Base-by-base conservation (phyloP, 2,113 vertebrate species). In the Phasianus colchicus region DNA sequence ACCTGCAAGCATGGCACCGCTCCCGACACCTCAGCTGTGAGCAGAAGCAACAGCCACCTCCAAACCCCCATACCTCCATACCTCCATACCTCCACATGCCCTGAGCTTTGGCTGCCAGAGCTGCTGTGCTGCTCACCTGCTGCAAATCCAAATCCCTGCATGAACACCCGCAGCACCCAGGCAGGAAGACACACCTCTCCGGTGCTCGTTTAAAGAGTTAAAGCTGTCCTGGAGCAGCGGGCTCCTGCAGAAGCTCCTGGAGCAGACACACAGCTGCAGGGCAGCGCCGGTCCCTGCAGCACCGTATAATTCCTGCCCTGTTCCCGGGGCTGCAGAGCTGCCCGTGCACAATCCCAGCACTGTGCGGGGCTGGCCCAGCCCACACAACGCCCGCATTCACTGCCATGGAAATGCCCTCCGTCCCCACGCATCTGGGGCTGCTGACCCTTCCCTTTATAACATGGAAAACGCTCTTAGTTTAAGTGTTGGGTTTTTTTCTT, bases 241-340 rank as follows among this genome's bases (percentile, higher is more conserved):
- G 93, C 93, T 96, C 93, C 86, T 36, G 45, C 74, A 34, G 90
- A 90, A 77, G 73, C 79, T 73, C 80, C 74, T 0, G 43, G 89
- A 87, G 93, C 90, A 1, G 45, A 55, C 83, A 15, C 95, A 42
- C 94, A 97, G 96, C 98, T 97, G 96, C 96, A 95, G 92, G 58
- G 79, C 74, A 94, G 90, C 95, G 76, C 95, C 96, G 4, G 82
- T 82, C 96, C 75, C 90, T 32, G 80, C 43, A 7, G 91, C 90
- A 27, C 89, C 21, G 34, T 43, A 97, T 95, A 97, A 98, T 97
- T 91, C 96, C 95, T 94, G 82, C 95, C 94, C 97, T 97, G 97
- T 97, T 97, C 97, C 95, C 83, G 8, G 90, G 86, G 57, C 92
- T 3, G 64, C 83, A 75, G 54, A 30, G 58, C 87, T 95, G 72